phyloP scores from a whole-genome alignment of 2,797 vertebrate species.

The Knipowitschia caucasica region DNA sequence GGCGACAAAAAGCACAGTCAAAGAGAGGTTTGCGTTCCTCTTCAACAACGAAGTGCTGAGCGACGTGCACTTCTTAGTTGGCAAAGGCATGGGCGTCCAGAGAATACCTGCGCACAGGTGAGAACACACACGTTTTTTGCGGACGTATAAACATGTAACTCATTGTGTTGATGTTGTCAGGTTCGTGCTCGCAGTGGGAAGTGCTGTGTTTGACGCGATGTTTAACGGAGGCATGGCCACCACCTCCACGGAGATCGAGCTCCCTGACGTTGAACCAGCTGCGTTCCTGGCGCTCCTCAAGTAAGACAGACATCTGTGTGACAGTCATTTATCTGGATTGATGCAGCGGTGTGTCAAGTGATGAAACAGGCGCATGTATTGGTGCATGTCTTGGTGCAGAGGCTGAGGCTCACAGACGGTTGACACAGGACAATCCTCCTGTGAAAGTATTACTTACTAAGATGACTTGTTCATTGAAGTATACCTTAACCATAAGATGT shows the following conservation, averaged over 20 bases:
- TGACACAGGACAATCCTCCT: no score
- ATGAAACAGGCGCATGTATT: neutral
- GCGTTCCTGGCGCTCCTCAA: conserved; percentile 93
- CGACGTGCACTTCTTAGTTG: conserved; percentile 95
- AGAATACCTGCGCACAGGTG: conserved; percentile 95
- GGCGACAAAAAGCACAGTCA: conserved; percentile 80
- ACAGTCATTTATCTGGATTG: no score
- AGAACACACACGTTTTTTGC: neutral
- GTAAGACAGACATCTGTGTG: conserved; percentile 68
- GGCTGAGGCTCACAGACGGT: no score
- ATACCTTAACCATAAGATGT: no score
- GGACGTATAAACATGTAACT: neutral
- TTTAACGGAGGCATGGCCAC: conserved; percentile 99
- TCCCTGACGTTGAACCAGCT: conserved; percentile 94
- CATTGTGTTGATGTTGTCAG: conserved; percentile 53
- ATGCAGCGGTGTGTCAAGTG: no score
- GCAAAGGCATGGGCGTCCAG: conserved; percentile 91
- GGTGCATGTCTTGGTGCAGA: neutral
- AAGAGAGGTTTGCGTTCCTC: conserved; percentile 79
- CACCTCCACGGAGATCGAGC: conserved; percentile 94
- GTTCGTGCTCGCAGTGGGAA: conserved; percentile 96
- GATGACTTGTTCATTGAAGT: no score
- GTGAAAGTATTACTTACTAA: no score
- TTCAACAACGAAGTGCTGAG: conserved; percentile 98
- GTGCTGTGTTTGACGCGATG: conserved; percentile 97